Evolutionary conservation across 2,113 vertebrate genomes (phyloP), one percentile per base, ranked within the genome.

Genomic region (Ancistrus triradiatus): DNA sequence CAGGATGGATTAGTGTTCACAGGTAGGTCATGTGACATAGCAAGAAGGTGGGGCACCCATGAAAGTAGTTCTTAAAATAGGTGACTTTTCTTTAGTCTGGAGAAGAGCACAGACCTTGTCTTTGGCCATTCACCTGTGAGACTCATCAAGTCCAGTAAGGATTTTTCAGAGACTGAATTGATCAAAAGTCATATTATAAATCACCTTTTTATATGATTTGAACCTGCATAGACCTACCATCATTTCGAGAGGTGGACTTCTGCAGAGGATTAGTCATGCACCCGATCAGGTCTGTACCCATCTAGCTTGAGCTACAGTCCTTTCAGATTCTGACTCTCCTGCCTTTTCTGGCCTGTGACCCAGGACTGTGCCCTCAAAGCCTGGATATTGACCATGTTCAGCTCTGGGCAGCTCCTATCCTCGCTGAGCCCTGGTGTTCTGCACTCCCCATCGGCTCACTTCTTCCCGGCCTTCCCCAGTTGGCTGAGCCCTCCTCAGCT

Each of bases 351-450:
- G 49, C 48, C 24, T 11, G 2, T 31, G 17, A 37, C 25, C 22
- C 8, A 19, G 1, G 6, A 3, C 44, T 7, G 33, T 7, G 38
- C 13, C 3, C n/a, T 17, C 8, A 9, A 33, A 24, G 44, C 2
- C 21, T 19, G 56, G 19, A 27, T 60, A 70, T 59, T 55, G 25
- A 81, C 76, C 70, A 91, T 91, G 90, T 91, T 90, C 66, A 76
- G 83, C 62, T 69, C 88, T 1, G 80, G 84, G 10, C 85, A 88
- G 28, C 76, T 87, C 68, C 64, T 89, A 31, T 84, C 90, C 1
- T 74, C 85, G 44, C 79, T 88, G 11, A 72, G 85, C 28, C 78
- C 87, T 40, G 83, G 85, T 8, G 58, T 90, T 55, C 83, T 90
- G 68, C 85, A 83, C 47, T 81, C 85, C 5, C 78, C 85, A 18